A percentile compares a stretch with the other conserved stretches of the same genome.
phyloP scores from a whole-genome alignment of 2,113 vertebrate species.

The Bothrops jararaca region DNA sequence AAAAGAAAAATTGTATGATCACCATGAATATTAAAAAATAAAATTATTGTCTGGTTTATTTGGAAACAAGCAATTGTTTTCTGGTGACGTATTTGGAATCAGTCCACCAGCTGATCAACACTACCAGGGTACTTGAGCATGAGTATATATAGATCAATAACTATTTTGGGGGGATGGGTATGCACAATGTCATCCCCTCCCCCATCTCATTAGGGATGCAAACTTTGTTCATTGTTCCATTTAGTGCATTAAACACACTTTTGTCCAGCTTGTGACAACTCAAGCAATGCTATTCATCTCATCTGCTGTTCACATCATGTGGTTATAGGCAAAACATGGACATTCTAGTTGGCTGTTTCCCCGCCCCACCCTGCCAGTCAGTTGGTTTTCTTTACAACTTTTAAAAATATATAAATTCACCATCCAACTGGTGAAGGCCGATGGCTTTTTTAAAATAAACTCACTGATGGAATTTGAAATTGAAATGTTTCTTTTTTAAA shows the following conservation, averaged over 20 bases:
- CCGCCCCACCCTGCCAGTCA: accelerated
- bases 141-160: neutral
- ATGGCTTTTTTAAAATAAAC: neutral
- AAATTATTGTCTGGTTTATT: neutral
- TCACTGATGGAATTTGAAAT: neutral
- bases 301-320: neutral
- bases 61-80: neutral
- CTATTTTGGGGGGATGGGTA: neutral
- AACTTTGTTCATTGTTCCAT: neutral
- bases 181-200: neutral
- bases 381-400: neutral
- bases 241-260: neutral
- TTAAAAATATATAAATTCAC: neutral
- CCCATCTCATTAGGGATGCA: neutral
- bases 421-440: neutral
- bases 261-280: neutral
- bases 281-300: neutral
- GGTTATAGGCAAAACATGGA: neutral
- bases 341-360: neutral
- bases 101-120: neutral
- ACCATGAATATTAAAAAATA: neutral
- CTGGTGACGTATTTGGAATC: neutral
- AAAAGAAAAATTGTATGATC: neutral
- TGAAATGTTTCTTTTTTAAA: neutral
- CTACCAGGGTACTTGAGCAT: neutral